A percentile compares a stretch with the other conserved stretches of the same genome.
phyloP scores from a whole-genome alignment of 2,113 vertebrate genomes.

The Etheostoma cragini region DNA sequence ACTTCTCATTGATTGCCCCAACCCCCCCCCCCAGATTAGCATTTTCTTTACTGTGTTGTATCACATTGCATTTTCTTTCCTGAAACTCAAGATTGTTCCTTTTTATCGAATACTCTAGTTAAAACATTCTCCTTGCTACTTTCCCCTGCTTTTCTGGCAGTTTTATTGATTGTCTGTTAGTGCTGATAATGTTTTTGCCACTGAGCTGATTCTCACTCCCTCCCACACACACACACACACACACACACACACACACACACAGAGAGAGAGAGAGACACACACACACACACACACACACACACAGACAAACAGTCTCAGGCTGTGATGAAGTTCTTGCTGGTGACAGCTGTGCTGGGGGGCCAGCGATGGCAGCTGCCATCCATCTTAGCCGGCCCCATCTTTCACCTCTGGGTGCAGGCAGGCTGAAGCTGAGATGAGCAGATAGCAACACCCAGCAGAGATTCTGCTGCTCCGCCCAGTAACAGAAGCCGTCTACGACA shows the following conservation, averaged over 20 bases:
- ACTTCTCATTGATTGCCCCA: slow-evolving; percentile 6
- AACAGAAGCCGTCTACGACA: slow-evolving; percentile 2
- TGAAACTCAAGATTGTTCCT: background rate
- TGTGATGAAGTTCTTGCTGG: slow-evolving; percentile 58
- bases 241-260: background rate
- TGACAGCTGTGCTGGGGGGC: slow-evolving; percentile 58
- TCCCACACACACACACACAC: background rate
- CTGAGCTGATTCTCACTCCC: slow-evolving; percentile 16
- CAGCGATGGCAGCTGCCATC: slow-evolving; percentile 35
- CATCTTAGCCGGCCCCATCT: slow-evolving; percentile 52
- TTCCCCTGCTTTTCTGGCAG: slow-evolving; percentile 6
- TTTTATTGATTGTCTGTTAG: slow-evolving; percentile 53
- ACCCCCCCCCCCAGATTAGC: background rate
- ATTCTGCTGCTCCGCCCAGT: slow-evolving; percentile 14
- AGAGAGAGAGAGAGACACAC: background rate
- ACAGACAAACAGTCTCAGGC: background rate
- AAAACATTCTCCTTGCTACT: slow-evolving; percentile 17
- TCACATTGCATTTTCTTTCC: slow-evolving; percentile 7
- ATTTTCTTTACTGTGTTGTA: slow-evolving; percentile 1
- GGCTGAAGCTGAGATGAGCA: slow-evolving; percentile 31
- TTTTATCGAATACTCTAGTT: slow-evolving; percentile 1
- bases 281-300: slow-evolving; percentile 2
- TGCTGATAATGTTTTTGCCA: slow-evolving; percentile 56
- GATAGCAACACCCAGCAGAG: slow-evolving; percentile 26
- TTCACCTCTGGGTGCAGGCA: slow-evolving; percentile 44